phyloP scores from a whole-genome alignment of 2,113 vertebrate genomes.

The Tachysurus vachellii region DNA sequence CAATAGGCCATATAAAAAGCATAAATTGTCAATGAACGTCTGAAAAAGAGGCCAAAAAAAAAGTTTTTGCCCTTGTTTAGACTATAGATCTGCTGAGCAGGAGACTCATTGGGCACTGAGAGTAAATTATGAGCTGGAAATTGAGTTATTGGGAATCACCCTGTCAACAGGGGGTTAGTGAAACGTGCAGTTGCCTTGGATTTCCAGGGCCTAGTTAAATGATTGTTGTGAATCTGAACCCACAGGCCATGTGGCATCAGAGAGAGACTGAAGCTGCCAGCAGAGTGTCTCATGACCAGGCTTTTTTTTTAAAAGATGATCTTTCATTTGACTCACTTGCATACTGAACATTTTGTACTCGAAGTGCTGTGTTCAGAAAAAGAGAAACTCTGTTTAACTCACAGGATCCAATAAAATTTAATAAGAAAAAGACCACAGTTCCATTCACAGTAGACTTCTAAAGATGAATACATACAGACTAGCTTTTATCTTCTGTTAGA shows the following conservation, averaged over 20 bases:
- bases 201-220: constrained; percentile 58
- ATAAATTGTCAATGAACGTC: neutral
- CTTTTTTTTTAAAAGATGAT: constrained; percentile 23
- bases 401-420: neutral
- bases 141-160: constrained; percentile 57
- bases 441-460: neutral
- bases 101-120: constrained; percentile 49
- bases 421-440: neutral
- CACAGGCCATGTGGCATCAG: constrained; percentile 48
- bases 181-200: constrained; percentile 59
- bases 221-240: constrained; percentile 51
- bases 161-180: constrained; percentile 54
- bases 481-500: constrained; percentile 20
- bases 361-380: neutral
- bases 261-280: constrained; percentile 57
- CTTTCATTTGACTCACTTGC: constrained; percentile 53
- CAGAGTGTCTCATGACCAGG: constrained; percentile 38
- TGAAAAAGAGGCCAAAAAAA: constrained; percentile 29
- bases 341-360: constrained; percentile 40
- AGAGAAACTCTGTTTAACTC: neutral
- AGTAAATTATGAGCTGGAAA: constrained; percentile 59
- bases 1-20: constrained; percentile 4
- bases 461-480: neutral
- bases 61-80: constrained; percentile 48
- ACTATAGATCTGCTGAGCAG: constrained; percentile 45